phyloP scores from a whole-genome alignment of 2,113 vertebrate species.

The Takifugu bimaculatus region DNA sequence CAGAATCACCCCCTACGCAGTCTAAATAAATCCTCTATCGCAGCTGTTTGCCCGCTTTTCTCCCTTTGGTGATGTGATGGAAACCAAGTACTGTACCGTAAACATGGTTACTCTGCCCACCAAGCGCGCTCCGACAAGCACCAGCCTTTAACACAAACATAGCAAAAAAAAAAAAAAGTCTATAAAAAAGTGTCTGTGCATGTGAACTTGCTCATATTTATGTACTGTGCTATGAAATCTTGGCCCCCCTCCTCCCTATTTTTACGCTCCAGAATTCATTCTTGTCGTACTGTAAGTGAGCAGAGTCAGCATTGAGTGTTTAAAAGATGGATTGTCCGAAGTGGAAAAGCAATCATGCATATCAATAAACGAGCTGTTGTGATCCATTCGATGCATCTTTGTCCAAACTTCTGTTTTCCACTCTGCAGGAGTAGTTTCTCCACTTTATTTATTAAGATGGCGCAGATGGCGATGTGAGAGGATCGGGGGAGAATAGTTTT shows the following conservation, averaged over 20 bases:
- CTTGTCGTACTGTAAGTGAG: constrained; percentile 72
- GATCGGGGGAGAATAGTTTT: too few species aligned
- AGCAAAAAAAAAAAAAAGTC: constrained; percentile 33
- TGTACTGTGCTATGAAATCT: constrained; percentile 65
- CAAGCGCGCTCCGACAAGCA: constrained; percentile 43
- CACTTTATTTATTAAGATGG: too few species aligned
- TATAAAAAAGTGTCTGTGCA: constrained; percentile 49
- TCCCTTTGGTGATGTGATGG: constrained; percentile 56
- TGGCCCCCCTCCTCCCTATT: constrained; percentile 20
- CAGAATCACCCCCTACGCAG: constrained; percentile 27
- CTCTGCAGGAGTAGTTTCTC: too few species aligned
- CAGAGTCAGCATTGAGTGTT: constrained; percentile 74
- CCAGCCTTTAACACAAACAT: constrained; percentile 59
- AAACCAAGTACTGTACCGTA: constrained; percentile 66
- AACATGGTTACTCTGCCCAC: constrained; percentile 51
- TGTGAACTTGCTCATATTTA: constrained; percentile 72
- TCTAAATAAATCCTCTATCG: constrained; percentile 32
- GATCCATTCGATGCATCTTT: constrained; percentile 41
- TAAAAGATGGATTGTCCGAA: constrained; percentile 72
- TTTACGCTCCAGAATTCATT: constrained; percentile 63
- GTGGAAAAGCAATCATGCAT: constrained; percentile 72
- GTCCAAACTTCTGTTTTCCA: constrained; percentile 21
- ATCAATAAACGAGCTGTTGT: constrained; percentile 67
- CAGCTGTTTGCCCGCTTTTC: constrained; percentile 23
- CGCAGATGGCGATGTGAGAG: too few species aligned